A percentile compares a stretch with the other conserved stretches of the same genome.
Evolutionary conservation across 2,888 invertebrate species (phyloP).

Genomic region (Callyntrura sp.): DNA sequence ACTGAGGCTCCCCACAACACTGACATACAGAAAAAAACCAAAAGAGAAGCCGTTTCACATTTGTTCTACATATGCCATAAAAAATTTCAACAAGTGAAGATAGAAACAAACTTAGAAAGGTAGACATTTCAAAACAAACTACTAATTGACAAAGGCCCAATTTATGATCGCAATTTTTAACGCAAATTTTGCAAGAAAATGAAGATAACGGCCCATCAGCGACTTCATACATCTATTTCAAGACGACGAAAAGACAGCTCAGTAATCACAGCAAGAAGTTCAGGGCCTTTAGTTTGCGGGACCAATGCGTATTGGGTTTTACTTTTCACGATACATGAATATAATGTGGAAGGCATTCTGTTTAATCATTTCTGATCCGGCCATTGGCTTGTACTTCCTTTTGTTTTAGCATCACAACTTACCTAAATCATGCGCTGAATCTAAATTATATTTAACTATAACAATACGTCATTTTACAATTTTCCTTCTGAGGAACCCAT

Average conservation of each 20-base stretch:
- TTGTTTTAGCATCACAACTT: neutral
- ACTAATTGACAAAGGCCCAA: constrained; percentile 35
- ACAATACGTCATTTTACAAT: neutral
- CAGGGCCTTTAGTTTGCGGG: constrained; percentile 20
- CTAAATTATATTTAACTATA: neutral
- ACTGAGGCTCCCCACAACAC: constrained; percentile 84
- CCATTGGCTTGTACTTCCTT: neutral
- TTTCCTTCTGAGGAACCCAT: neutral
- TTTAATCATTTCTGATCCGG: neutral
- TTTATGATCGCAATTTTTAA: neutral
- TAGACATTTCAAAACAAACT: constrained; percentile 41
- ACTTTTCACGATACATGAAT: neutral
- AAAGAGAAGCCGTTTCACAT: constrained; percentile 84
- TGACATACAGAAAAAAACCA: constrained; percentile 84
- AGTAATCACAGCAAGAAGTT: neutral
- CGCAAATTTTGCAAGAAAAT: neutral
- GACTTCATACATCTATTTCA: neutral
- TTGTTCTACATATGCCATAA: constrained; percentile 75
- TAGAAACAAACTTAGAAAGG: constrained; percentile 67
- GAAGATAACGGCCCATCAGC: neutral
- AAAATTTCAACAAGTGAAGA: constrained; percentile 68
- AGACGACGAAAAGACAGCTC: constrained; percentile 1
- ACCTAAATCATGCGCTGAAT: constrained; percentile 20
- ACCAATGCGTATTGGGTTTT: neutral
- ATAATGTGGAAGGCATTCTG: neutral